A percentile compares a stretch with the other conserved stretches of the same genome.
Conservation (phyloP, 53 echinoderm and acorn worm species). For the Echinometra lucunter region DNA sequence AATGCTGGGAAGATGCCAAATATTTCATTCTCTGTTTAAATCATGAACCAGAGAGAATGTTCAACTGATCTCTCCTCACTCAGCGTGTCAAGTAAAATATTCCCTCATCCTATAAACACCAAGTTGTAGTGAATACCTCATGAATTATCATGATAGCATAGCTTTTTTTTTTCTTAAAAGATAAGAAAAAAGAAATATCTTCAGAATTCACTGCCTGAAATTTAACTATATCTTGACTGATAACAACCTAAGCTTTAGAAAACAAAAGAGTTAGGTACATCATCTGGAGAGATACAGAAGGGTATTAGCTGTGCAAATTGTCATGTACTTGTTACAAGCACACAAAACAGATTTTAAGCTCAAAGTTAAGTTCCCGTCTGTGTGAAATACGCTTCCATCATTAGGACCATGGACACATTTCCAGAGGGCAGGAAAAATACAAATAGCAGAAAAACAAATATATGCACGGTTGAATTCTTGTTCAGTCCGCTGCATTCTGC, state of each 20-base stretch:
- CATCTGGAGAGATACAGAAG: no score
- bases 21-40: neutral
- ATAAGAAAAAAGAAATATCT: no score
- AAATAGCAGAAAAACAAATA: slow-evolving; percentile 22
- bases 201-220: no score
- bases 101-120: neutral
- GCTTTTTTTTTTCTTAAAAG: no score
- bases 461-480: slow-evolving; percentile 12
- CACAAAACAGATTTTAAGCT: no score
- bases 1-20: slow-evolving; percentile 5
- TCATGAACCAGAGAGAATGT: neutral
- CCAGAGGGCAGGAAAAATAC: slow-evolving; percentile 21
- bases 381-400: slow-evolving; percentile 14
- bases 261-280: no score
- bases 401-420: slow-evolving; percentile 4
- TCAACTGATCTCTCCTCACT: neutral
- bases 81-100: neutral
- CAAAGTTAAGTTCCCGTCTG: neutral
- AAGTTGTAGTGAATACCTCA: neutral
- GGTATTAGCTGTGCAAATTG: no score
- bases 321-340: no score
- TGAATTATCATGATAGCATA: no score
- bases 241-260: no score
- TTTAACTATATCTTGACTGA: no score
- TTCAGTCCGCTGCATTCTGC: neutral